A percentile compares a stretch with the other conserved stretches of the same genome.
Evolutionary conservation across 2,113 vertebrate species (phyloP).

Genomic region (Onychostruthus taczanowskii): DNA sequence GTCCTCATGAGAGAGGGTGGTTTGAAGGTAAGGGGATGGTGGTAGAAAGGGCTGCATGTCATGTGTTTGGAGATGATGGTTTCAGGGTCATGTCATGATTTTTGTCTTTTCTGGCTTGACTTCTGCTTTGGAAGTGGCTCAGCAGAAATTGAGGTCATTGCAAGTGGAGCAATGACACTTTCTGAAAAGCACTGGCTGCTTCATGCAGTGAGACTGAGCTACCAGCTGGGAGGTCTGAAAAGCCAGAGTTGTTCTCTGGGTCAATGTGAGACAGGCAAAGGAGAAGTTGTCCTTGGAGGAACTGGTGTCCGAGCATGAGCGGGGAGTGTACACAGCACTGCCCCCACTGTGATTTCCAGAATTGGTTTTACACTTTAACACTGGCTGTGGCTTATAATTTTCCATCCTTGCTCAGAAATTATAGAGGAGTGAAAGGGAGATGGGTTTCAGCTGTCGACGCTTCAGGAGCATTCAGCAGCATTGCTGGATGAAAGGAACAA

Average conservation of each 20-base stretch:
- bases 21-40: neutral
- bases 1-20: neutral
- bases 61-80: neutral
- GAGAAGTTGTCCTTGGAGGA: neutral
- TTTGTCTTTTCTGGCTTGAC: neutral
- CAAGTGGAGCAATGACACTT: neutral
- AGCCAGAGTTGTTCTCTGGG: neutral
- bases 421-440: constrained; percentile 19
- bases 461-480: neutral
- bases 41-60: neutral
- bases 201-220: neutral
- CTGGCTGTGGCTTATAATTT: constrained; percentile 3
- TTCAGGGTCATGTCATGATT: neutral
- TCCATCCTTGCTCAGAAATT: constrained; percentile 18
- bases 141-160: neutral
- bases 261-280: neutral
- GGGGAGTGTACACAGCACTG: neutral
- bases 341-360: accelerated
- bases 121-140: neutral
- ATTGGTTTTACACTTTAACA: neutral
- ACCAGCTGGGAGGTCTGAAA: neutral
- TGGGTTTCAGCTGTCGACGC: neutral
- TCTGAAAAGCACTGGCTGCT: neutral
- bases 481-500: neutral
- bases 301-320: accelerated